A percentile compares a stretch with the other conserved stretches of the same genome.
phyloP scores from a whole-genome alignment of 1,140 invertebrate species.

The Drosophila miranda region DNA sequence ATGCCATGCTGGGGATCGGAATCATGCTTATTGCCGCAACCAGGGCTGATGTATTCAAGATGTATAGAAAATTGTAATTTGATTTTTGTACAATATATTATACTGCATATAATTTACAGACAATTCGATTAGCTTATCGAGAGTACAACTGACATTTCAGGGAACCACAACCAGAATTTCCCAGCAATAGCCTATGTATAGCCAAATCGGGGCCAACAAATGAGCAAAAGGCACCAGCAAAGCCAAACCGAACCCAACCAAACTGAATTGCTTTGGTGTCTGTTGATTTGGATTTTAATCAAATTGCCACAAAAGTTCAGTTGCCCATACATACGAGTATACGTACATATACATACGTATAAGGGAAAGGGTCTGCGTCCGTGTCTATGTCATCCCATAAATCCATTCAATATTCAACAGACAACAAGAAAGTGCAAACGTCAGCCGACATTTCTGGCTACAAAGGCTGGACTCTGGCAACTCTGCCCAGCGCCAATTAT shows the following conservation, averaged over 20 bases:
- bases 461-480: conserved; percentile 49
- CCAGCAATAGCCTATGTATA: background rate
- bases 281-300: conserved; percentile 59
- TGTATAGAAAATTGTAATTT: too few relatives aligned
- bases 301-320: conserved; percentile 55
- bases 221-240: conserved; percentile 22
- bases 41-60: background rate
- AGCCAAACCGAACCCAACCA: background rate
- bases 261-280: conserved; percentile 25
- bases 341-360: background rate
- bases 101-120: too few relatives aligned
- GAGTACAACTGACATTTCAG: too few relatives aligned
- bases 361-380: background rate
- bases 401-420: conserved; percentile 71
- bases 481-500: conserved; percentile 44
- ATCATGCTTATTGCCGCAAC: conserved; percentile 51
- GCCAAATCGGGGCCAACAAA: conserved; percentile 15
- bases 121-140: too few relatives aligned
- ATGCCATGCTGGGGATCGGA: conserved; percentile 12
- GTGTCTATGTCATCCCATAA: conserved; percentile 49
- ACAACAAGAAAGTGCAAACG: conserved; percentile 72
- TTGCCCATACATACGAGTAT: background rate
- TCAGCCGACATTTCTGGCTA: conserved; percentile 57
- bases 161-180: too few relatives aligned
- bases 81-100: too few relatives aligned